Base-by-base conservation (phyloP, 2,113 vertebrate species). In the Urocolius indicus region DNA sequence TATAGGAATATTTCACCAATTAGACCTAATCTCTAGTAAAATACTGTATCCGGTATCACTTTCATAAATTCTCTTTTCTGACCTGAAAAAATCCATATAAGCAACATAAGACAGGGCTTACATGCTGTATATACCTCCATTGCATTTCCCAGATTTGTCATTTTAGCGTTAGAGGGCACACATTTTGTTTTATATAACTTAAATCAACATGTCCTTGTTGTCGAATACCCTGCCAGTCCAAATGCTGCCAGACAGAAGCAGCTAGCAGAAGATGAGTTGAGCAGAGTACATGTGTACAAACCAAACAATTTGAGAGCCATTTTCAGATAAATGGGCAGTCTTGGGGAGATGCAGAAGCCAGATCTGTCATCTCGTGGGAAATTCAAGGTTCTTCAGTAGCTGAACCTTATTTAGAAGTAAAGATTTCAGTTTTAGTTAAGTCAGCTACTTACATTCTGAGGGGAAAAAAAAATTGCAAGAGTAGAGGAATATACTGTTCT, bases 391-490 rank as follows among this genome's bases (percentile, higher is more conserved):
- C 32, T 76, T 45, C 58, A 45, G 24, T 26, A 6, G 23, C 17
- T 80, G 65, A 77, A 85, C 10, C 34, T 51, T 14, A 54, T 32
- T 79, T 32, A 45, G 38, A 93, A 18, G 22, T 19, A 79, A 79
- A 78, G 15, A n/a, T 16, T 88, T 67, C 26, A 45, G 21, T 82
- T 92, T 77, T 49, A 58, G 23, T 78, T 85, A 90, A 85, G 57
- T 5, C 46, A 90, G 54, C 1, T 12, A 54, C n/a, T 74, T 78
- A 19, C 3, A 62, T 38, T 66, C 9, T 3, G 6, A 4, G 41
- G 12, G n/a, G n/a, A n/a, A 29, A 5, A 6, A 10, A 26, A 36
- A 41, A 27, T 8, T n/a, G 8, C 17, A 62, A 46, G 18, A 22
- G 10, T 18, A 90, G 17, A 51, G 14, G 10, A 85, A 34, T 88